phyloP scores from a whole-genome alignment of 2,113 vertebrate genomes.

The Coptodon bakossiorum region DNA sequence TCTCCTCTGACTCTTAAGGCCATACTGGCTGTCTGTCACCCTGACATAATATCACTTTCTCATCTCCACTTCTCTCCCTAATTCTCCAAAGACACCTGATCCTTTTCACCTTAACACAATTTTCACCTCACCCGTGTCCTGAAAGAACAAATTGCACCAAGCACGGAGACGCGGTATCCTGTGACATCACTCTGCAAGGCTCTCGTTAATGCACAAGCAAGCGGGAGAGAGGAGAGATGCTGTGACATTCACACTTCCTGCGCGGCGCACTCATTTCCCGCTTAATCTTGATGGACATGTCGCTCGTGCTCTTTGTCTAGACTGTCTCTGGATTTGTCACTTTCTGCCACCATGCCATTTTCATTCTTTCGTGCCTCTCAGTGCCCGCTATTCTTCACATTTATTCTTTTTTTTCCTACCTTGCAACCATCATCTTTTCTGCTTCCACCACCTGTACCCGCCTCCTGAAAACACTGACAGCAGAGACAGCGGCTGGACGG shows the following conservation, averaged over 20 bases:
- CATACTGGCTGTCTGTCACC: not conserved
- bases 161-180: not conserved
- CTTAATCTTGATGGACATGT: constrained; percentile 5
- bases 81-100: not conserved
- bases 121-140: not conserved
- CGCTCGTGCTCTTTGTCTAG: not conserved
- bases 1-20: not conserved
- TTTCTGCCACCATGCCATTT: not conserved
- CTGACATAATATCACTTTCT: not conserved
- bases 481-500: constrained; percentile 1
- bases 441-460: constrained; percentile 6
- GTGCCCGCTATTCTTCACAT: not conserved
- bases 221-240: not conserved
- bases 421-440: not conserved
- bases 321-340: not conserved
- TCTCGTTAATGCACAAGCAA: not conserved
- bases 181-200: not conserved
- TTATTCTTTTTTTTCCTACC: not conserved
- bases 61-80: not conserved
- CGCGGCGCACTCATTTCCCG: not conserved
- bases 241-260: constrained; percentile 27
- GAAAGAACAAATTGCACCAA: not conserved
- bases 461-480: constrained; percentile 34
- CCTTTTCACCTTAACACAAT: not conserved
- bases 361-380: not conserved